A percentile compares a stretch with the other conserved stretches of the same genome.
phyloP scores from a whole-genome alignment of 2,113 vertebrate species.

The Mustelus asterias region DNA sequence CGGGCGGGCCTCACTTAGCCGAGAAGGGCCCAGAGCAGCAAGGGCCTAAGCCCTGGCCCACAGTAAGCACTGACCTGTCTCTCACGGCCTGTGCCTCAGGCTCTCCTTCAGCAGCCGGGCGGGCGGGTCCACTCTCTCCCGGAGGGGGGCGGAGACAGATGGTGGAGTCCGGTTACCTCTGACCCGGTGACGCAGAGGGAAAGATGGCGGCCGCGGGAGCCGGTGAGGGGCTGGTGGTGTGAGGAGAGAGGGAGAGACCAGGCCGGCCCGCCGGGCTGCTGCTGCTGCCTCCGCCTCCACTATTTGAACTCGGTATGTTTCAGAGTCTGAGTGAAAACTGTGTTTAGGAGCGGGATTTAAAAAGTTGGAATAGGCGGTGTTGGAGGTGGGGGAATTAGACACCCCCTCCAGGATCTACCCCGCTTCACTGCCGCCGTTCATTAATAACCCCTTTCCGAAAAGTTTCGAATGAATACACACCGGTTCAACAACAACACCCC shows the following conservation, averaged over 20 bases:
- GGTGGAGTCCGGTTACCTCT: not conserved
- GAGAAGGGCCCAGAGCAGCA: constrained; percentile 37
- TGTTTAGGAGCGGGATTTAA: not conserved
- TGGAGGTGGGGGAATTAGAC: not conserved
- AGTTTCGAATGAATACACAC: not conserved
- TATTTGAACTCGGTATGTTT: not conserved
- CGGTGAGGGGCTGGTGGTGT: not conserved
- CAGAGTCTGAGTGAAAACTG: not conserved
- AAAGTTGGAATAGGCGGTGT: too few relatives aligned
- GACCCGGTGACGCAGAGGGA: not conserved
- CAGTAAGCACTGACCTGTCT: not conserved
- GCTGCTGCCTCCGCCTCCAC: not conserved
- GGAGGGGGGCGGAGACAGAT: not conserved
- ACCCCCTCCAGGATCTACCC: too few relatives aligned
- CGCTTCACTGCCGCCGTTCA: not conserved
- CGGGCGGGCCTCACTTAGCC: not conserved
- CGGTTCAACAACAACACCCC: not conserved
- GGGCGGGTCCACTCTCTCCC: not conserved
- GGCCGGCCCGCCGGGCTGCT: not conserved
- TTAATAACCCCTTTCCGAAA: not conserved
- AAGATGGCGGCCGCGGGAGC: not conserved
- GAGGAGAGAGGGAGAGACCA: not conserved
- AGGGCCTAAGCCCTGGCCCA: constrained; percentile 6
- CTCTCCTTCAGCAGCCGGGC: not conserved
- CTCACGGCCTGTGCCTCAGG: not conserved